These are phyloP conservation scores for Panopea generosa DNA, from an alignment of 2,888 invertebrate genomes.

Conservation along the genomic window DNA sequence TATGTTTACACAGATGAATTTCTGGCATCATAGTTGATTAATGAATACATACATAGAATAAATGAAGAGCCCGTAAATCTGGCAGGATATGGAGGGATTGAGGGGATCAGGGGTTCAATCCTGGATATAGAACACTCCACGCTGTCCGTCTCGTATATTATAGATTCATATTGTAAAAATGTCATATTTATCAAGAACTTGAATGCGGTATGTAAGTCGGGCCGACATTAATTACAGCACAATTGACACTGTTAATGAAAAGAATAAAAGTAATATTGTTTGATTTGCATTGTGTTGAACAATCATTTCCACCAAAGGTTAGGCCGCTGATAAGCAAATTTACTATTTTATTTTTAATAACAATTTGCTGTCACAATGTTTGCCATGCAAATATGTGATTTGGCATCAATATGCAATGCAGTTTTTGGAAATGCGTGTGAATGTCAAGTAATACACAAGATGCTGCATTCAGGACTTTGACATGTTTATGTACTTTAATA, in stretches of 20 bases:
- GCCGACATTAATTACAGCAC: conserved; percentile 58
- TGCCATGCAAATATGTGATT: no score
- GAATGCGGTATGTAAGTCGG: conserved; percentile 43
- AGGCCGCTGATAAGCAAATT: not conserved
- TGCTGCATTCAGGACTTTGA: no score
- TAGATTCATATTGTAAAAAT: conserved; percentile 16
- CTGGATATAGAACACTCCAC: conserved; percentile 30
- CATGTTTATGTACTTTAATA: no score
- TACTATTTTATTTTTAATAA: no score
- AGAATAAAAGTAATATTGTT: not conserved
- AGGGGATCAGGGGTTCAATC: conserved; percentile 40
- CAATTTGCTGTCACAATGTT: no score
- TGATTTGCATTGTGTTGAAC: not conserved
- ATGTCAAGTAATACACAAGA: no score
- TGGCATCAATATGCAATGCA: no score
- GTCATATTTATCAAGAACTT: conserved; percentile 46
- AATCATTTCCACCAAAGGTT: not conserved
- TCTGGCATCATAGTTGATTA: conserved; percentile 56
- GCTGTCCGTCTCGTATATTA: conserved; percentile 47
- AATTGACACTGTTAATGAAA: conserved; percentile 55
- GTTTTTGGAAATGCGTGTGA: no score
- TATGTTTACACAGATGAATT: conserved; percentile 59
- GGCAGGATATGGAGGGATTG: conserved; percentile 42
- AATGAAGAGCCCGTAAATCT: conserved; percentile 50
- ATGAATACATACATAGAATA: conserved; percentile 49